phyloP scores from a whole-genome alignment of 2,113 vertebrate genomes.

The Grammomys dolichurus region DNA sequence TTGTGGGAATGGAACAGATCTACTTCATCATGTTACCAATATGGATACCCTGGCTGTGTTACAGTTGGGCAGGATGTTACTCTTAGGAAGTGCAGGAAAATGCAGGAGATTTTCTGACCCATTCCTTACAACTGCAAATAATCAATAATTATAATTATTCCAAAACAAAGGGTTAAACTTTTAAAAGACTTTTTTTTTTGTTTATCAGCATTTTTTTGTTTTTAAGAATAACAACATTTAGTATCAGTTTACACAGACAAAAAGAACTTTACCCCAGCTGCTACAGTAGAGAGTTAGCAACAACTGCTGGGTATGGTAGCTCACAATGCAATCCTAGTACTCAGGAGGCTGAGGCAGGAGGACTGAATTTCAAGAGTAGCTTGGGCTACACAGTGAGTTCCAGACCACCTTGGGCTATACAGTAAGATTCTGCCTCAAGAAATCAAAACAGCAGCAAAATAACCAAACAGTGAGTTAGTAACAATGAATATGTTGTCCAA shows the following conservation, averaged over 20 bases:
- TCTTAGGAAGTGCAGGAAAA: background rate
- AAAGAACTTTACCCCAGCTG: background rate
- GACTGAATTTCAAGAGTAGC: background rate
- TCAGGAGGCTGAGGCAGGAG: background rate
- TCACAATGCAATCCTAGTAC: background rate
- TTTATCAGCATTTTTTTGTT: background rate
- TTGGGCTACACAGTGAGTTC: background rate
- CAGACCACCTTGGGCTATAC: background rate
- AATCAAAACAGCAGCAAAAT: background rate
- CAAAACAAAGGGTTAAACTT: background rate
- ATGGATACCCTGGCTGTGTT: background rate
- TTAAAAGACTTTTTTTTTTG: background rate
- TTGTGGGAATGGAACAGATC: background rate
- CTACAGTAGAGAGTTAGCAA: background rate
- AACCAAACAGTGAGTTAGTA: background rate
- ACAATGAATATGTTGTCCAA: background rate
- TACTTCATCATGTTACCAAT: background rate
- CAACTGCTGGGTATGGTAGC: background rate
- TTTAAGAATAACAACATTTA: slow-evolving; percentile 32
- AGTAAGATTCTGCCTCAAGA: background rate
- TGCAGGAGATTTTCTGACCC: background rate
- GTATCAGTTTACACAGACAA: background rate
- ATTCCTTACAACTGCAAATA: background rate
- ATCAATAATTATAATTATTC: background rate
- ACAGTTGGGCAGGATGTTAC: background rate